Evolutionary conservation across 2,113 vertebrate species (phyloP), one percentile per base, ranked within the genome.

Genomic region (Gallinago media): DNA sequence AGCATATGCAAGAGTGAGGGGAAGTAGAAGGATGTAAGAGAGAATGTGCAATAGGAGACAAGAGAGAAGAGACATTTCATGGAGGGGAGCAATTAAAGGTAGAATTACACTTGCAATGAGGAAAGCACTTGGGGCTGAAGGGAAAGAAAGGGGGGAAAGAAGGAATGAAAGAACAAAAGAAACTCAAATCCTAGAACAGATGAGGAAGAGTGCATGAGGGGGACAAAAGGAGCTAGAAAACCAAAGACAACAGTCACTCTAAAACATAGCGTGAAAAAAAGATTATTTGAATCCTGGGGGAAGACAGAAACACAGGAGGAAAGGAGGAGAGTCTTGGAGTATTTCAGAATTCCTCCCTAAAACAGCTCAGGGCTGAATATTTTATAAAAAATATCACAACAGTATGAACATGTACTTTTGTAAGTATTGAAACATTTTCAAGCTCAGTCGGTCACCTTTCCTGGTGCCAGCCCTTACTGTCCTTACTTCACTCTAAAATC

Each of bases 1-100:
- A 1, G 1, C 0, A 0, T 25, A 44, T 1, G 3, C 32, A 75
- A 67, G 26, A 86, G 32, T 4, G 5, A 81, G n/a, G 42, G 63
- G 50, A 95, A 94, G 32, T 15, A 83, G 76, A 40, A 70, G 25
- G 72, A 27, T 84, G 25, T 58, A 54, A 70, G 46, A 91, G 23
- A 65, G 9, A 36, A 52, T 26, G 27, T 42, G n/a, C 31, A 26
- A 78, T 78, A 87, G 77, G 73, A 83, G 73, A 40, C 55, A 63
- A 40, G n/a, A 80, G 27, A 89, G 59, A 85, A 75, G 42, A 17
- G 34, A 77, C 42, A 23, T 71, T 87, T 89, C 61, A 63, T 19
- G 21, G 15, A 89, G 8, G 17, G 12, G 8, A 58, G 61, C 50
- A 87, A 84, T 47, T 94, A 78, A 91, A 85, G 25, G 50, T 63